Conservation (phyloP, 1,140 invertebrate species). For the Apocrypta bakeri region DNA sequence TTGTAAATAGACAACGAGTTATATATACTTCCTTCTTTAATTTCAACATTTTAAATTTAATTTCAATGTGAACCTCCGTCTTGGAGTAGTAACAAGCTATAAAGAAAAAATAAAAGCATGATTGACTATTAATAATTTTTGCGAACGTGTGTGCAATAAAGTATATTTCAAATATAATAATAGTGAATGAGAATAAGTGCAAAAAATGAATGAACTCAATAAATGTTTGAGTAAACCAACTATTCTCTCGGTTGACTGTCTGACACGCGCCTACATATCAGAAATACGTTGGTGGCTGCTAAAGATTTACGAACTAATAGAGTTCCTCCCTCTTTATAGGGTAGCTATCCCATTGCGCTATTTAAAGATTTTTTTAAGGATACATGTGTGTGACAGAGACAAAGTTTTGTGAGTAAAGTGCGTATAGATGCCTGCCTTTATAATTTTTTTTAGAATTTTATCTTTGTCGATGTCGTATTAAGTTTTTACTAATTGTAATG, state of each 20-base stretch:
- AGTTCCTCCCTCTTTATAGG: constrained; percentile 38
- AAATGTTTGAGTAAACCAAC: neutral
- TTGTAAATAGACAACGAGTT: constrained; percentile 49
- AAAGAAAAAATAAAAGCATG: neutral
- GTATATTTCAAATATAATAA: constrained; percentile 43
- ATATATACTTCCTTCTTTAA: neutral
- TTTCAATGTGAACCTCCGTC: constrained; percentile 17
- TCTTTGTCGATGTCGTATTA: constrained; percentile 4
- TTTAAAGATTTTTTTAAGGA: neutral
- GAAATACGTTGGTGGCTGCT: constrained; percentile 23
- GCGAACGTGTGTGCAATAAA: neutral
- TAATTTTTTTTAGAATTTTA: constrained; percentile 37
- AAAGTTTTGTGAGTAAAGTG: neutral
- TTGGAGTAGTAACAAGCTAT: constrained; percentile 16
- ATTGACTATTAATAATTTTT: constrained; percentile 17
- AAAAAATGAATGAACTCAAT: constrained; percentile 12
- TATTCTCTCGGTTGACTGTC: constrained; percentile 38
- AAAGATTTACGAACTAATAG: constrained; percentile 39
- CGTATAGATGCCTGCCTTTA: neutral
- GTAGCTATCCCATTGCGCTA: constrained; percentile 26
- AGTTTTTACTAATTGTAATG: constrained; percentile 33
- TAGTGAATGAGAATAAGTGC: constrained; percentile 14
- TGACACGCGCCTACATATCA: constrained; percentile 47
- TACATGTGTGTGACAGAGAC: constrained; percentile 2
- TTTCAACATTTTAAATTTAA: constrained; percentile 18